Conservation (phyloP, 2,797 vertebrate species). For the Paguma larvata region DNA sequence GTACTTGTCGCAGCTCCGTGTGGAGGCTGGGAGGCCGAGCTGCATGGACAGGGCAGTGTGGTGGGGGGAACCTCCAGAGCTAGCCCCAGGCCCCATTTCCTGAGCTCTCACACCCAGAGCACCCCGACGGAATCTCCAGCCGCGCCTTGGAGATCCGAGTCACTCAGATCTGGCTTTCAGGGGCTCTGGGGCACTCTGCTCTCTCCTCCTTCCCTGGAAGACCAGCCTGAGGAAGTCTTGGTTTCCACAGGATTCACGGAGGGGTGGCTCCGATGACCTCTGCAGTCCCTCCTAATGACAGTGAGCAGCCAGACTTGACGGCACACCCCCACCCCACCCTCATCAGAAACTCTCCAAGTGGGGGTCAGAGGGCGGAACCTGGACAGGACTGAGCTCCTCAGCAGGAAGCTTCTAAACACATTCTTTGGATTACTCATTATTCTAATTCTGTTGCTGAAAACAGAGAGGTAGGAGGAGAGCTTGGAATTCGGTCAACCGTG, state of each 20-base stretch:
- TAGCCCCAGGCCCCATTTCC: neutral
- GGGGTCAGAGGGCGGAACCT: neutral
- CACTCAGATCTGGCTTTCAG: neutral
- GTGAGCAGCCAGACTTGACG: neutral
- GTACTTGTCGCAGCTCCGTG: neutral
- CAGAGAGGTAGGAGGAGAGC: neutral
- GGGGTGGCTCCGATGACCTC: neutral
- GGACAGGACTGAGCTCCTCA: neutral
- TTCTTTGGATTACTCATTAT: neutral
- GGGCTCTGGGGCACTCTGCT: neutral
- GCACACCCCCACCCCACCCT: neutral
- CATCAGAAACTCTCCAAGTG: neutral
- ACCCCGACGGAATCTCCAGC: neutral
- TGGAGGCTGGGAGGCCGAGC: neutral
- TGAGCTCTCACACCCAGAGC: no score
- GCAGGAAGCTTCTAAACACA: neutral
- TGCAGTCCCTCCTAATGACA: neutral
- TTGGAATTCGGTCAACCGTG: neutral
- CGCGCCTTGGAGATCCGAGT: neutral
- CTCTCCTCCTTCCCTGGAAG: neutral
- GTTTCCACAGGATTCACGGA: neutral
- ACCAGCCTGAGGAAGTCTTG: neutral
- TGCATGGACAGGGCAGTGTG: rapidly evolving
- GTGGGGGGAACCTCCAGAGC: neutral
- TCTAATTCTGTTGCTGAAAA: neutral